phyloP scores from a whole-genome alignment of 2,888 invertebrate species.

The Apoderus coryli region DNA sequence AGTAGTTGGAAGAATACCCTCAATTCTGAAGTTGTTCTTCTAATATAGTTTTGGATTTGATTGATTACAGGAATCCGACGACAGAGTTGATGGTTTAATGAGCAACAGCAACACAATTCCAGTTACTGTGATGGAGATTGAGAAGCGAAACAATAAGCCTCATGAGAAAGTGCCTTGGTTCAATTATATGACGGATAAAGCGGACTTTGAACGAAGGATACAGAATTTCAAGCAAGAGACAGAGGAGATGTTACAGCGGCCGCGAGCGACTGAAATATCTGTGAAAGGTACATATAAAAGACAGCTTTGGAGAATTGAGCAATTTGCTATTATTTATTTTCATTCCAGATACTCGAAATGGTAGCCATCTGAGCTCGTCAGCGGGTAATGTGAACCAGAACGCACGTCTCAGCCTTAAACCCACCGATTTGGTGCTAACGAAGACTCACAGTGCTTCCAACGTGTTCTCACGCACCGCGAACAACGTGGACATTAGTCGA shows the following conservation, averaged over 20 bases:
- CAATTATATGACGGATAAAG: constrained; percentile 44
- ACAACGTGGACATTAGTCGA: constrained; percentile 16
- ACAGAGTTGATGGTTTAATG: no score
- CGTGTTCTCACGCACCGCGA: constrained; percentile 24
- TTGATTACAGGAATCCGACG: no score
- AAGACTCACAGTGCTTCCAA: constrained; percentile 33
- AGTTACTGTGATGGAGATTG: constrained; percentile 28
- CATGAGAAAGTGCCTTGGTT: constrained; percentile 34
- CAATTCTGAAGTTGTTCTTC: no score
- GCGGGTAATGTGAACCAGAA: constrained; percentile 23
- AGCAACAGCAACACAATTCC: constrained; percentile 23
- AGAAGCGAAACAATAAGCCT: constrained; percentile 20
- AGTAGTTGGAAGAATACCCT: no score
- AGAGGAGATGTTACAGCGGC: constrained; percentile 45
- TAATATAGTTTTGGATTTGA: no score
- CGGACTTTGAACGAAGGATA: constrained; percentile 47
- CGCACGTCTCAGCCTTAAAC: constrained; percentile 18
- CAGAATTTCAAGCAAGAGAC: constrained; percentile 65
- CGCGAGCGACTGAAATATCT: constrained; percentile 26
- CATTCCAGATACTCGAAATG: constrained; percentile 18
- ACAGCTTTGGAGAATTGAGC: no score
- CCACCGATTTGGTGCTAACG: constrained; percentile 23
- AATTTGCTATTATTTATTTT: no score
- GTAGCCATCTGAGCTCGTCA: constrained; percentile 23
- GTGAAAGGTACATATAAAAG: constrained; percentile 22